A percentile compares a stretch with the other conserved stretches of the same genome.
phyloP scores from a whole-genome alignment of 2,797 vertebrate genomes.

The Amazona ochrocephala region DNA sequence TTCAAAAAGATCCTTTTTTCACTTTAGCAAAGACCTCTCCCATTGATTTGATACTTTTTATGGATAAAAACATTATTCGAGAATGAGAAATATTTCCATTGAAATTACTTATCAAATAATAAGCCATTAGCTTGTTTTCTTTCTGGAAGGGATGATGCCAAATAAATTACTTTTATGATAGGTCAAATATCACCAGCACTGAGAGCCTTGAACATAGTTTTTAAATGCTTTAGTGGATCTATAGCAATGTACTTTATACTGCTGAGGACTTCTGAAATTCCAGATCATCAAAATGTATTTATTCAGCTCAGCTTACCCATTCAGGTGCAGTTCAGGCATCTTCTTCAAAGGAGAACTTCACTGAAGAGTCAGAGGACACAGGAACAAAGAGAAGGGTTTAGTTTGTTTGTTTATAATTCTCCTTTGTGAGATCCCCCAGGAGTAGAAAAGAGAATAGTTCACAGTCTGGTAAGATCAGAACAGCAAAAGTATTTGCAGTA shows the following conservation, averaged over 20 bases:
- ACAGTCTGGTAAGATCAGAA: conserved; percentile 51
- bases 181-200: background rate
- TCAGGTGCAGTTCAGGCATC: background rate
- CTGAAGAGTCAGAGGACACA: background rate
- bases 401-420: conserved; percentile 42
- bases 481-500: conserved; percentile 19
- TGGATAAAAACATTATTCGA: background rate
- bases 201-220: background rate
- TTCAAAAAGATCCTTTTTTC: conserved; percentile 10
- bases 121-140: conserved; percentile 55
- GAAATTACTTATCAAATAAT: conserved; percentile 48
- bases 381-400: background rate
- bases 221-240: background rate
- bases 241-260: background rate
- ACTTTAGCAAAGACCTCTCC: conserved; percentile 25
- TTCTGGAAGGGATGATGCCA: conserved; percentile 6
- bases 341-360: conserved; percentile 10
- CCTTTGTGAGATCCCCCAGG: conserved; percentile 18
- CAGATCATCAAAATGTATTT: background rate
- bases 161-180: conserved; percentile 29
- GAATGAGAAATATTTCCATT: conserved; percentile 46
- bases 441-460: conserved; percentile 36
- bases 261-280: background rate
- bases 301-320: background rate
- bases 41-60: conserved; percentile 46